These are phyloP conservation scores for Phoxinus dragarum DNA, from an alignment of 2,797 vertebrate species.

Conservation along the genomic window DNA sequence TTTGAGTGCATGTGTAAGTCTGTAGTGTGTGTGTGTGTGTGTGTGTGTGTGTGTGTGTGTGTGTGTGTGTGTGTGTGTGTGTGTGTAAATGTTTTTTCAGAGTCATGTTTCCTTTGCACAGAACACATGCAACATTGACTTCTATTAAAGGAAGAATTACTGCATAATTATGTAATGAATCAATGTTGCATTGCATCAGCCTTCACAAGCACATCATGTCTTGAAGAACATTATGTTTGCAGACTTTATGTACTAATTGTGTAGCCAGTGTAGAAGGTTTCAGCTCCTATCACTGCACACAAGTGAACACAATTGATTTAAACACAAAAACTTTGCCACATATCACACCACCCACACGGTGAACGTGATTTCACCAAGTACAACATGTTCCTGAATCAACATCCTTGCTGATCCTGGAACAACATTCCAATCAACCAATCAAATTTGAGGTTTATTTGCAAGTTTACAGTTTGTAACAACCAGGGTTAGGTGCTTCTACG, in stretches of 20 bases:
- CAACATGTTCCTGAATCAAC: not conserved
- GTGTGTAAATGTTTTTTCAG: not conserved
- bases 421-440: not conserved
- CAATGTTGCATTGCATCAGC: constrained; percentile 26
- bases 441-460: not conserved
- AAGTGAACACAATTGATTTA: constrained; percentile 2
- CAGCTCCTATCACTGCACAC: not conserved
- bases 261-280: not conserved
- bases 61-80: not conserved
- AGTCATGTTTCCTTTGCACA: constrained; percentile 1
- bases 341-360: not conserved
- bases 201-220: not conserved
- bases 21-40: not conserved
- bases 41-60: not conserved
- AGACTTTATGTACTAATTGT: not conserved
- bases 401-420: not conserved
- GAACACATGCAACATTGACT: not conserved
- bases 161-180: not conserved
- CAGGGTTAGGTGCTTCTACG: not conserved
- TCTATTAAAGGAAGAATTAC: not conserved
- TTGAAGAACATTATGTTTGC: not conserved
- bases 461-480: not conserved
- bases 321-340: not conserved
- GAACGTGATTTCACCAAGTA: not conserved
- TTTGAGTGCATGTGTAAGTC: not conserved